phyloP scores from a whole-genome alignment of 2,797 vertebrate genomes.

The Heteromormyrus szaboi region DNA sequence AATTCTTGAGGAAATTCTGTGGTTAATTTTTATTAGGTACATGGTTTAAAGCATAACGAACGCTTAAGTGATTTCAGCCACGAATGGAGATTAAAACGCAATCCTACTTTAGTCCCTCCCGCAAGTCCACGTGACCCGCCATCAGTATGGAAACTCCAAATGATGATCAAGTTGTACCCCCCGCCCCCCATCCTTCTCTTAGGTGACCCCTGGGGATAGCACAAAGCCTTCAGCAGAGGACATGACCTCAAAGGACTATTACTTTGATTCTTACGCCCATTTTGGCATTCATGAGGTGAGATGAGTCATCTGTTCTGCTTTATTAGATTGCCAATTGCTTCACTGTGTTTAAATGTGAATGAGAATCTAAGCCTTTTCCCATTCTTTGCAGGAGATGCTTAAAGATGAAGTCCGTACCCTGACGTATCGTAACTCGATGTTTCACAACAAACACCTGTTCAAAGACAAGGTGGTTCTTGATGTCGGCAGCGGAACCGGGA shows the following conservation, averaged over 20 bases:
- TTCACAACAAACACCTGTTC: slow-evolving; percentile 91
- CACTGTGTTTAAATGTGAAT: neutral
- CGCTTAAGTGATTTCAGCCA: neutral
- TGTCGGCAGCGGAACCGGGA: slow-evolving; percentile 85
- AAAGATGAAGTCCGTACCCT: slow-evolving; percentile 90
- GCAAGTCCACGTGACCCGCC: neutral
- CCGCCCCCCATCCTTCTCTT: slow-evolving; percentile 16
- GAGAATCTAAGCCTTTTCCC: neutral
- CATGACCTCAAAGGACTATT: slow-evolving; percentile 94
- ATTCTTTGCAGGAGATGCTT: slow-evolving; percentile 76
- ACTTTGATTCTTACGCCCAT: slow-evolving; percentile 91
- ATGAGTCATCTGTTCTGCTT: neutral
- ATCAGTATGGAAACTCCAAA: neutral
- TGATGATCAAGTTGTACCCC: neutral
- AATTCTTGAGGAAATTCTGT: neutral
- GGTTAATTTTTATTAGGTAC: neutral
- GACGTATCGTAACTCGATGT: slow-evolving; percentile 92
- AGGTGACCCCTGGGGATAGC: slow-evolving; percentile 81
- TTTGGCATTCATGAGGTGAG: slow-evolving; percentile 88
- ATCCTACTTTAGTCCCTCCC: neutral
- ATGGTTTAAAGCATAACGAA: neutral
- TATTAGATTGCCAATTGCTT: neutral
- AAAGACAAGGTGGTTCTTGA: slow-evolving; percentile 92
- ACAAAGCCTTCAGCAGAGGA: slow-evolving; percentile 84
- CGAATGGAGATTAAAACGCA: neutral